A percentile compares a stretch with the other conserved stretches of the same genome.
These are phyloP conservation scores for Pempheris klunzingeri DNA, from an alignment of 2,797 vertebrate species.

Conservation along the genomic window DNA sequence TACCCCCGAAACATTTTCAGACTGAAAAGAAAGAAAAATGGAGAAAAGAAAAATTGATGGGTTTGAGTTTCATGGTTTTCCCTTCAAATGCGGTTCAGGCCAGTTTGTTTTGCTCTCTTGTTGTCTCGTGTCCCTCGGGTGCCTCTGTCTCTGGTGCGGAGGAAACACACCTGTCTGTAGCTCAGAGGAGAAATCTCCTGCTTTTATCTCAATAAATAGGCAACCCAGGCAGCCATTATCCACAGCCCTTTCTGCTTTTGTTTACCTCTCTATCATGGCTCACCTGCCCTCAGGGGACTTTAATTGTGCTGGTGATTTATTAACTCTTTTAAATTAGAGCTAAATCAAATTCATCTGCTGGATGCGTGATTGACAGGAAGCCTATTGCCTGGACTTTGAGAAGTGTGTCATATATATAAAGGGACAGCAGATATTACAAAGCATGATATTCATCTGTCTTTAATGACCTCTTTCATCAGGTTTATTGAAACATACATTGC, in stretches of 20 bases:
- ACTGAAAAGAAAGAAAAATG: background rate
- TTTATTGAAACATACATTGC: background rate
- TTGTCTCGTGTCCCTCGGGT: slow-evolving; percentile 41
- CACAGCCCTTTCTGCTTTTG: slow-evolving; percentile 37
- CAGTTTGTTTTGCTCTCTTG: slow-evolving; percentile 27
- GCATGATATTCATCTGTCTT: background rate
- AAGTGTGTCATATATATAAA: background rate
- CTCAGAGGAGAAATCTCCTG: slow-evolving; percentile 45
- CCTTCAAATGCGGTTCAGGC: background rate
- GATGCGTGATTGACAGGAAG: slow-evolving; percentile 4
- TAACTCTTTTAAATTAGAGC: slow-evolving; percentile 36
- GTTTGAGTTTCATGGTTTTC: slow-evolving; percentile 20
- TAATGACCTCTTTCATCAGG: background rate
- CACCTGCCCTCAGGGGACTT: slow-evolving; percentile 30
- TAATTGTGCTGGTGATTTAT: slow-evolving; percentile 45
- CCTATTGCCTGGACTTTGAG: background rate
- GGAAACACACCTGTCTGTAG: slow-evolving; percentile 57
- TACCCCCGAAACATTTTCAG: slow-evolving; percentile 28
- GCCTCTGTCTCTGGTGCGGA: slow-evolving; percentile 42
- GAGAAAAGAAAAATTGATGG: background rate
- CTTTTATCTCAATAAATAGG: slow-evolving; percentile 59
- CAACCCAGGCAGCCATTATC: slow-evolving; percentile 44
- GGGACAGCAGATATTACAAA: background rate
- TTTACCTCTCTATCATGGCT: slow-evolving; percentile 52
- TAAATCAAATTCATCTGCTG: slow-evolving; percentile 27